Percentiles rank a stretch among this genome's conserved stretches.
phyloP scores from a whole-genome alignment of 2,888 invertebrate species.

The Leucoma salicis region DNA sequence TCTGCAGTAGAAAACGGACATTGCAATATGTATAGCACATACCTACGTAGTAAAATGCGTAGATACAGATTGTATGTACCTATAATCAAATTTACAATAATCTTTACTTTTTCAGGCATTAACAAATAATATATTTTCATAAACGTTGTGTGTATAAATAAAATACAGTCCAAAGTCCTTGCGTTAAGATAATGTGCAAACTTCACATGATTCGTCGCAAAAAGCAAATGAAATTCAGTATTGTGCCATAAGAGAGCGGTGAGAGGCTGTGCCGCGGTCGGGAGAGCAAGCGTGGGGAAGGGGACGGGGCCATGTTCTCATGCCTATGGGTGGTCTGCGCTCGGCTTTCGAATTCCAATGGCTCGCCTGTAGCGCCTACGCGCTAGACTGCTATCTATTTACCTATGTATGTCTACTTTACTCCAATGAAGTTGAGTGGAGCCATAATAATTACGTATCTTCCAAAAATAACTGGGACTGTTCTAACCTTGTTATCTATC shows the following conservation, averaged over 20 bases:
- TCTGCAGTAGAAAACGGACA: too few relatives aligned
- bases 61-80: too few relatives aligned
- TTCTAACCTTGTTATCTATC: constrained; percentile 1
- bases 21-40: too few relatives aligned
- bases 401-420: constrained; percentile 37
- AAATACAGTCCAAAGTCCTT: not conserved
- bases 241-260: constrained; percentile 70
- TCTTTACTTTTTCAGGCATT: too few relatives aligned
- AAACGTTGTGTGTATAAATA: not conserved
- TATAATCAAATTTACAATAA: too few relatives aligned
- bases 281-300: constrained; percentile 72
- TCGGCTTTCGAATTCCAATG: constrained; percentile 81
- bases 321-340: constrained; percentile 80
- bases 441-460: constrained; percentile 2
- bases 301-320: constrained; percentile 76
- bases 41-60: too few relatives aligned
- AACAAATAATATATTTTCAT: too few relatives aligned
- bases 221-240: constrained; percentile 78
- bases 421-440: constrained; percentile 21
- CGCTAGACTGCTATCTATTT: constrained; percentile 57
- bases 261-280: constrained; percentile 72
- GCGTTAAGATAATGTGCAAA: constrained; percentile 37
- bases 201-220: constrained; percentile 51
- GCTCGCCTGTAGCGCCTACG: constrained; percentile 78
- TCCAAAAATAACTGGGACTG: constrained; percentile 6